phyloP scores from a whole-genome alignment of 2,888 invertebrate genomes.

The Acleris sparsana region DNA sequence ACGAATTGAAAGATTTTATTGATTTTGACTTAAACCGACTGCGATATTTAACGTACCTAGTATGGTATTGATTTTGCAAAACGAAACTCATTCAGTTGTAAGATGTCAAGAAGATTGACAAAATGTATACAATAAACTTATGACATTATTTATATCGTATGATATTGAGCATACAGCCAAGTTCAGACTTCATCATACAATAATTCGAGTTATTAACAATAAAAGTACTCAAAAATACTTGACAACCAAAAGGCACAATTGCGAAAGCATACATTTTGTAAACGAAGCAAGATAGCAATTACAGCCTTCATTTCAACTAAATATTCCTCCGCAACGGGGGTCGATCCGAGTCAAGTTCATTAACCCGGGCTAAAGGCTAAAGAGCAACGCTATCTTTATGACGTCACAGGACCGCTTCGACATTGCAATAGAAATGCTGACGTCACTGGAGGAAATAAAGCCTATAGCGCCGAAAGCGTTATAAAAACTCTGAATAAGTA shows the following conservation, averaged over 20 bases:
- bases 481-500: no score
- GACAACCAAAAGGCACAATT: background rate
- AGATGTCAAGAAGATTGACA: no score
- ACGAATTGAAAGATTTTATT: no score
- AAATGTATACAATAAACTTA: no score
- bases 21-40: no score
- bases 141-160: no score
- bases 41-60: no score
- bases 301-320: conserved; percentile 22
- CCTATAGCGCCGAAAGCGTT: no score
- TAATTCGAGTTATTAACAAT: background rate
- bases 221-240: conserved; percentile 1
- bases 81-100: no score
- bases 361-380: conserved; percentile 43
- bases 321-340: conserved; percentile 12
- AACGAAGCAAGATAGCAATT: conserved; percentile 27
- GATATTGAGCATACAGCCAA: no score
- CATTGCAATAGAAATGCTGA: conserved; percentile 42
- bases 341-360: conserved; percentile 41
- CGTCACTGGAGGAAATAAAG: conserved; percentile 41
- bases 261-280: conserved; percentile 6
- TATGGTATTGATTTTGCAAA: no score
- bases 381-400: conserved; percentile 55
- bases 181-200: background rate
- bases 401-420: conserved; percentile 46